Base-by-base conservation (phyloP, 1,140 invertebrate species). In the Armadillidium nasatum region DNA sequence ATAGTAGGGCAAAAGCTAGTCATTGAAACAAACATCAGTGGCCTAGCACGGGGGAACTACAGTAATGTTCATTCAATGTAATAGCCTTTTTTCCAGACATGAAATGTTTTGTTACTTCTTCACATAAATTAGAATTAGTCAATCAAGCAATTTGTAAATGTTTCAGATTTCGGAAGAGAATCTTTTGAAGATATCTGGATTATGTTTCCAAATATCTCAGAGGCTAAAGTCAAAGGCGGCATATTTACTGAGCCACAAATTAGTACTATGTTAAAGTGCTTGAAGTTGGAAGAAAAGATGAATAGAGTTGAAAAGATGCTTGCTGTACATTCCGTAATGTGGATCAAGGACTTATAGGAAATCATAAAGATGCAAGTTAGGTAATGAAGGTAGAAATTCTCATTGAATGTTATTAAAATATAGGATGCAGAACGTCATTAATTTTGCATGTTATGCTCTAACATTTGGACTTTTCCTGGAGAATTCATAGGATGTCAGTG, bases 341-440 rank as follows among this genome's bases (percentile, higher is more conserved):
- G 23, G 72, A 67, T 15, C 19, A 60, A 68, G 1, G 45, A 44
- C 4, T 69, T 72, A 3, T 73, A 44, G 72, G 44, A 50, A 45
- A 23, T 9, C 67, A 73, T 22, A 23, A 72, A 73, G 11, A 19
- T 68, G 4, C 22, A 69, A 68, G 0, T 13, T 60, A 73, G 44
- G 0, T 21, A 73, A n/a, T n/a, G 72, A 19, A 11, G 9, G 43
- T 60, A 68, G 72, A 73, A 73, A 68, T 3, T 69, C 44, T 73
- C 22, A 73, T 73, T 73, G 43, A 54, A 73, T 60, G 72, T 72
- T 43, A 73, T 22, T 67, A 19, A 43, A 73, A 73, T 44, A n/a
- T 15, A 67, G 43, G 10, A 21, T 68, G 72, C 72, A 69, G 71
- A 69, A 13, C 50, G 43, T 73, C 19, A 60, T 15, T 68, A 15